Conservation (phyloP, 2,888 invertebrate genomes). For the Acleris cristana region DNA sequence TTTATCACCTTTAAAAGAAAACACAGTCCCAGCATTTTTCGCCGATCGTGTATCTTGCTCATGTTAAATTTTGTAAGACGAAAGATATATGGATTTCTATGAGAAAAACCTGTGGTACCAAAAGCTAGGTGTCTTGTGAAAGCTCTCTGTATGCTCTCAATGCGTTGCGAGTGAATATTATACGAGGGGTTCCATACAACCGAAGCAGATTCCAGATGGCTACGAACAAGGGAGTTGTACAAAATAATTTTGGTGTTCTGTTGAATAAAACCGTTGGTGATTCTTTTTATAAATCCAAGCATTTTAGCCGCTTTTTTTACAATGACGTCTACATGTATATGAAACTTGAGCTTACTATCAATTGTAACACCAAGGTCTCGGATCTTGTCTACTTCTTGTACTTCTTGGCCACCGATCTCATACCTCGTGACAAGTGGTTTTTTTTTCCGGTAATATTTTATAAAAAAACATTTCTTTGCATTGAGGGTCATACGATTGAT, state of each 20-base stretch:
- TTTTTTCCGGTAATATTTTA: neutral
- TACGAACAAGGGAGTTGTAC: slow-evolving; percentile 25
- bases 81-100: too few relatives aligned
- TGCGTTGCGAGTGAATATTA: slow-evolving; percentile 14
- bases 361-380: slow-evolving; percentile 21
- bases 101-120: too few relatives aligned
- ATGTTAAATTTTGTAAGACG: too few relatives aligned
- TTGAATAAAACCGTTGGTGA: neutral
- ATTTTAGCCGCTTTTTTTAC: slow-evolving; percentile 22
- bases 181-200: slow-evolving; percentile 32
- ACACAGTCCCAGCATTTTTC: too few relatives aligned
- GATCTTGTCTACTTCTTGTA: slow-evolving; percentile 15
- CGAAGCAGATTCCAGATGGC: slow-evolving; percentile 23
- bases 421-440: slow-evolving; percentile 17
- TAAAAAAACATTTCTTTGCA: neutral
- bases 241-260: slow-evolving; percentile 12
- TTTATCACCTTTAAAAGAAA: too few relatives aligned
- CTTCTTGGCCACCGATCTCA: neutral
- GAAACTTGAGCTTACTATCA: slow-evolving; percentile 19
- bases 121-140: too few relatives aligned
- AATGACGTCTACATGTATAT: slow-evolving; percentile 9
- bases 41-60: too few relatives aligned
- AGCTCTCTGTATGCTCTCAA: slow-evolving; percentile 28
- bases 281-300: slow-evolving; percentile 29
- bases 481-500: neutral